Percentiles rank a stretch among this genome's conserved stretches.
Conservation (phyloP, 2,113 vertebrate genomes). For the Cyanoderma ruficeps region DNA sequence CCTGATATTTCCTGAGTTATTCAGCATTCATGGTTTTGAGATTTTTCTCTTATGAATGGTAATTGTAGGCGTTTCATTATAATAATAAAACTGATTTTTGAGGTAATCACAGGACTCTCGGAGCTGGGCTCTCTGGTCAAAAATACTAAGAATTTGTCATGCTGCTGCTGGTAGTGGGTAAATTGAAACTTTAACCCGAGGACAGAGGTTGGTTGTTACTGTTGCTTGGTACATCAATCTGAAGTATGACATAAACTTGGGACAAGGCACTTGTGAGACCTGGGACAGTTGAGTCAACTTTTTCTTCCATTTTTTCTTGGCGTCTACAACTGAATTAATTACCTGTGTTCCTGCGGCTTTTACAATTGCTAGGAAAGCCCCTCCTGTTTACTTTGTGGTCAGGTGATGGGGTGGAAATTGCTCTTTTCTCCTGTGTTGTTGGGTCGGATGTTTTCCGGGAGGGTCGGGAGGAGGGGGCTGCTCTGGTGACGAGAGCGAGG, state of each 20-base stretch:
- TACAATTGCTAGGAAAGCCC: background rate
- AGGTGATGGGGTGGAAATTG: background rate
- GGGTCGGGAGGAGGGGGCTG: background rate
- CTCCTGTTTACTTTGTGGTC: background rate
- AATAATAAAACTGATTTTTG: background rate
- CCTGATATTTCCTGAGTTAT: background rate
- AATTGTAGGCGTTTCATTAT: background rate
- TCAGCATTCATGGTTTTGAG: background rate
- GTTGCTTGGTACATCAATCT: background rate
- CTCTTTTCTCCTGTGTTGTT: background rate
- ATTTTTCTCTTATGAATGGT: background rate
- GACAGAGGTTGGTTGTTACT: background rate
- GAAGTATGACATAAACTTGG: background rate
- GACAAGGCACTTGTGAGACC: background rate
- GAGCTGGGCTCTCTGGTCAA: background rate
- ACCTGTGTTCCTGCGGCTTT: background rate
- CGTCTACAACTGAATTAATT: background rate
- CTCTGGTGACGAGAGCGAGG: fast-evolving
- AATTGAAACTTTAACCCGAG: background rate
- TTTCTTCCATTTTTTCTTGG: background rate
- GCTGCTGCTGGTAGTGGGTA: background rate
- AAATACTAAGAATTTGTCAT: background rate
- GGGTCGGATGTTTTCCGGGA: background rate
- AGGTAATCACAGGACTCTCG: background rate
- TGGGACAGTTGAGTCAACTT: background rate